Evolutionary conservation across 2,888 invertebrate species (phyloP), one percentile per base, ranked within the genome.

Genomic region (Melinaea menophilus): DNA sequence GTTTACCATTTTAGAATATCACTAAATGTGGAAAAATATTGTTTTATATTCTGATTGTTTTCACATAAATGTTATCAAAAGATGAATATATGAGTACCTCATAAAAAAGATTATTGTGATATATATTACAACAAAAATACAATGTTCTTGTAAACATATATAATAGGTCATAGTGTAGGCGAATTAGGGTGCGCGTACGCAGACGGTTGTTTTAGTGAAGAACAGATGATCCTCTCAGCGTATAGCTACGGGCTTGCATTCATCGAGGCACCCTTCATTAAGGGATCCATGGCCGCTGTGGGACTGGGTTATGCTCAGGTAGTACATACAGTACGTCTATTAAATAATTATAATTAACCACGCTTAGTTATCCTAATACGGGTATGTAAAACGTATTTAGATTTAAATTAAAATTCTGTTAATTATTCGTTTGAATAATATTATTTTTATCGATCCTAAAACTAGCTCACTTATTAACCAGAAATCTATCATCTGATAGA

Each of bases 141-240:
- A n/a, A n/a, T n/a, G n/a, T n/a, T n/a, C n/a, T n/a, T n/a, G n/a
- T n/a, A n/a, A n/a, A n/a, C n/a, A n/a, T n/a, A n/a, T 48, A 61
- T 31, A n/a, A 13, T 67, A 91, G 97, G 99, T 2, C 98, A 98
- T 84, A 98, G 98, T 7, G 96, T 97, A 0, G 99, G 99, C 33
- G 99, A 99, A 82, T 90, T 99, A 4, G 98, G 97, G 0, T 98
- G 99, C 82, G 98, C 96, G 0, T 99, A 99, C 86, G 98, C 97
- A 2, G 99, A 99, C 81, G 97, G 96, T 0, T 95, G 96, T 71
- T 93, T 98, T 71, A 96, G 97, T 0, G 93, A 95, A 0, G 96
- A 97, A 75, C 95, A 98, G 86, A 95, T 96, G 91, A 94, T 98
- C 65, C 84, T 97, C 7, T 92, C 95, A 0, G 95, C 98, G 0